Percentiles rank a stretch among this genome's conserved stretches.
Conservation (phyloP, 2,888 invertebrate species). For the Andrena chrysosceles region DNA sequence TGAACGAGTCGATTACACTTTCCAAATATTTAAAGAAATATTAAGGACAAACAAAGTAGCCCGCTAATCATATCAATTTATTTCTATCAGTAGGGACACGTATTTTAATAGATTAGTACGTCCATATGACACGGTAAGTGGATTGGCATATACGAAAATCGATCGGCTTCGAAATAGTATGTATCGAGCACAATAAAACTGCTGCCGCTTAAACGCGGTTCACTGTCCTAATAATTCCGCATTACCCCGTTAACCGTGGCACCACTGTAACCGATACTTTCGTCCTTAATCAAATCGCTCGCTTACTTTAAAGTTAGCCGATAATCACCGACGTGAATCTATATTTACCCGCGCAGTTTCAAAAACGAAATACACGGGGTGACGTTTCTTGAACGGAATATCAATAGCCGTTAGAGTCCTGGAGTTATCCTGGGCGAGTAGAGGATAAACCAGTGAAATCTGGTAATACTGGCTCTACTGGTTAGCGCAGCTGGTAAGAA, state of each 20-base stretch:
- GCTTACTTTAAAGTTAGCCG: neutral
- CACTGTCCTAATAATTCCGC: constrained; percentile 55
- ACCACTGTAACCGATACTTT: neutral
- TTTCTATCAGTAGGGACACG: neutral
- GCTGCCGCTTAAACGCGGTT: constrained; percentile 39
- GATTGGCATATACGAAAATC: constrained; percentile 46
- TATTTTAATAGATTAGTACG: constrained; percentile 16
- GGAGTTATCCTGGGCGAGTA: constrained; percentile 43
- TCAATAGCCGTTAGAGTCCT: constrained; percentile 32
- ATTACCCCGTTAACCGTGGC: constrained; percentile 18
- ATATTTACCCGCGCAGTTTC: neutral
- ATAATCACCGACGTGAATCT: neutral
- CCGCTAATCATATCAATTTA: neutral
- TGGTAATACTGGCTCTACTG: constrained; percentile 70
- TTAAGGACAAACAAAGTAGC: neutral
- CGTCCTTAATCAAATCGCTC: neutral
- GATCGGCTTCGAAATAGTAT: constrained; percentile 58
- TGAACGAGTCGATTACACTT: neutral
- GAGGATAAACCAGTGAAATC: constrained; percentile 66
- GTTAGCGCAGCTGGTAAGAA: constrained; percentile 43
- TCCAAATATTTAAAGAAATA: neutral
- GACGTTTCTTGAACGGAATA: neutral
- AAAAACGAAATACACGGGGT: neutral
- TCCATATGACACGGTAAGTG: constrained; percentile 10
- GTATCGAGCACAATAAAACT: constrained; percentile 32